phyloP scores from a whole-genome alignment of 2,113 vertebrate genomes.

The Apteryx owenii region DNA sequence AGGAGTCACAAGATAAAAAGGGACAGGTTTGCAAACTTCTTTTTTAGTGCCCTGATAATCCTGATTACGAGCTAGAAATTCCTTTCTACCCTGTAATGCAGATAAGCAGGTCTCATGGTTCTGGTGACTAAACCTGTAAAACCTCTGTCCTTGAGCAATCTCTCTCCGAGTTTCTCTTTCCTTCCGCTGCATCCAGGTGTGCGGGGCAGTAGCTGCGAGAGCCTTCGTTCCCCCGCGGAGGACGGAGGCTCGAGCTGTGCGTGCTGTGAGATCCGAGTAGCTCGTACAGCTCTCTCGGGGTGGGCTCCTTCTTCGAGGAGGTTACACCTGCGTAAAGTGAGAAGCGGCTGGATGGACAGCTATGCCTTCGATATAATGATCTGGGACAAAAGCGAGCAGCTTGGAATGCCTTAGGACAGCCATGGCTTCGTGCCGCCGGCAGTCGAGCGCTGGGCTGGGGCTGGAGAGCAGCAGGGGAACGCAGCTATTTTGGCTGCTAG shows the following conservation, averaged over 20 bases:
- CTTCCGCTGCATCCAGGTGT: background rate
- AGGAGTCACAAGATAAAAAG: background rate
- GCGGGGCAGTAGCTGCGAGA: background rate
- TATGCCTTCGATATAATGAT: fast-evolving
- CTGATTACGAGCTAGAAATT: slow-evolving; percentile 45
- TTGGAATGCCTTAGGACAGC: background rate
- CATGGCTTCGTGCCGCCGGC: background rate
- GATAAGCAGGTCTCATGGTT: background rate
- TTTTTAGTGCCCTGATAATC: background rate
- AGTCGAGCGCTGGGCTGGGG: background rate
- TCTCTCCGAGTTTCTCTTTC: background rate
- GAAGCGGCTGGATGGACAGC: background rate
- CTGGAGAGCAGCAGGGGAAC: background rate
- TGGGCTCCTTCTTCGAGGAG: background rate
- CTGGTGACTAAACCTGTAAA: background rate
- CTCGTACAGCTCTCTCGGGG: fast-evolving
- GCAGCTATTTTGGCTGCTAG: background rate
- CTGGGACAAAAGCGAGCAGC: background rate
- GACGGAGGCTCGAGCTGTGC: background rate
- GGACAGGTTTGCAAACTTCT: background rate
- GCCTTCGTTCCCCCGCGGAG: fast-evolving
- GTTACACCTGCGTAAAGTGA: background rate
- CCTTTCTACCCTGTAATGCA: background rate
- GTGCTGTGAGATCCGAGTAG: background rate
- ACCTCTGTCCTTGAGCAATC: background rate